These are phyloP conservation scores for Leptinotarsa undecemlineata DNA, from an alignment of 1,140 invertebrate genomes.

Conservation along the genomic window DNA sequence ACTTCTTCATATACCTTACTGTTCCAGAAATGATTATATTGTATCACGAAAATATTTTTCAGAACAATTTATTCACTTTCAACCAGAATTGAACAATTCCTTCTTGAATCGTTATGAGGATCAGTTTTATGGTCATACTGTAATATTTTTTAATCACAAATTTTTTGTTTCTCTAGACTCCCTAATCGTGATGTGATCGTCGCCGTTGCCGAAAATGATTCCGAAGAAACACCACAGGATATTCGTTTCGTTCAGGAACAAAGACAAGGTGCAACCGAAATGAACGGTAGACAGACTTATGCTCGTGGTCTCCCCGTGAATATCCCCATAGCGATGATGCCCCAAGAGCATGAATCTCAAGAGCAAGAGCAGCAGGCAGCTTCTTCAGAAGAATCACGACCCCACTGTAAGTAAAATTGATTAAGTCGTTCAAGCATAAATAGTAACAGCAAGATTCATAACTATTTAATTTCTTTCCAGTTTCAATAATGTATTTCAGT, in stretches of 20 bases:
- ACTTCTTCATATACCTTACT: too few species aligned
- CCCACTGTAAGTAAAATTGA: constrained; percentile 61
- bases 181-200: constrained; percentile 54
- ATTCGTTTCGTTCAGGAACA: constrained; percentile 44
- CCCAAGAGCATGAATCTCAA: constrained; percentile 51
- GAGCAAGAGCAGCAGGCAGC: constrained; percentile 49
- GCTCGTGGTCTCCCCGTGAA: constrained; percentile 59
- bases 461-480: too few species aligned
- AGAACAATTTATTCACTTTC: too few species aligned
- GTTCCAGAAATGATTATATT: too few species aligned
- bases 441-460: too few species aligned
- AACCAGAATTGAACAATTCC: too few species aligned
- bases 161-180: constrained; percentile 42
- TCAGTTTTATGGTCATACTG: neutral
- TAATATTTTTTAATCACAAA: neutral
- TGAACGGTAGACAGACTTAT: constrained; percentile 58
- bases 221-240: constrained; percentile 41
- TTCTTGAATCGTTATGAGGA: too few species aligned
- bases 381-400: constrained; percentile 57
- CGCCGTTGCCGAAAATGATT: constrained; percentile 44
- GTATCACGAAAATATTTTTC: too few species aligned
- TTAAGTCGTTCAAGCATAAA: neutral
- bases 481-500: too few species aligned
- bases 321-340: constrained; percentile 62
- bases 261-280: constrained; percentile 54